Evolutionary conservation across 2,888 invertebrate genomes (phyloP), one percentile per base, ranked within the genome.

Genomic region (Catocala sponsa): DNA sequence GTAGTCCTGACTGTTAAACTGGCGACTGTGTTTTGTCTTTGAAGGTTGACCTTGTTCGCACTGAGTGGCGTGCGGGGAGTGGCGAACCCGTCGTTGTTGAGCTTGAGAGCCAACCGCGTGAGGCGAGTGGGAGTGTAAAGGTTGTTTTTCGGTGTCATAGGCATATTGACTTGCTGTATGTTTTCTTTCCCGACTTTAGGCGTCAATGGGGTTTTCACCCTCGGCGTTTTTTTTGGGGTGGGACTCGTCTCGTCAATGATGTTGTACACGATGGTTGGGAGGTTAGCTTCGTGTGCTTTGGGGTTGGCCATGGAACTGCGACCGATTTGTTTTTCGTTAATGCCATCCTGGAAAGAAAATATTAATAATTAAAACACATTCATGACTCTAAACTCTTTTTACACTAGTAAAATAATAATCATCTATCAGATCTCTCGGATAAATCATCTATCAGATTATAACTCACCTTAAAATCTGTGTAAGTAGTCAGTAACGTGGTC

Each of bases 221-320:
- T 78, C 53, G 87, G 79, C 69, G 83, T 86, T 84, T 87, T 91
- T 85, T 89, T 91, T 79, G 88, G 89, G 59, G 89, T 86, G 10
- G 46, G 74, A 42, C 65, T 78, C 7, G 55, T 75, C 51, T 85
- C 84, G 4, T 78, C 79, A 42, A 83, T 81, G 0, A 70, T 68
- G 2, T 82, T 70, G 65, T 72, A 85, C 2, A 85, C 74, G 35
- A 85, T 81, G 13, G 71, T 76, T 43, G 81, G 85, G 12, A 76
- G 48, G 7, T 59, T 38, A 12, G 10, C 35, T 65, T 81, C 87
- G 33, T 72, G 80, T 42, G 65, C 80, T 74, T 75, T 91, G 6
- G 65, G 79, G 48, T 55, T 89, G 46, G 81, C 88, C 84, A 95
- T 85, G 0, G 96, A 95, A 68, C 96, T 96, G 63, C 95, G 94